Conservation (phyloP, 2,888 invertebrate species). For the Thymelicus lineola region DNA sequence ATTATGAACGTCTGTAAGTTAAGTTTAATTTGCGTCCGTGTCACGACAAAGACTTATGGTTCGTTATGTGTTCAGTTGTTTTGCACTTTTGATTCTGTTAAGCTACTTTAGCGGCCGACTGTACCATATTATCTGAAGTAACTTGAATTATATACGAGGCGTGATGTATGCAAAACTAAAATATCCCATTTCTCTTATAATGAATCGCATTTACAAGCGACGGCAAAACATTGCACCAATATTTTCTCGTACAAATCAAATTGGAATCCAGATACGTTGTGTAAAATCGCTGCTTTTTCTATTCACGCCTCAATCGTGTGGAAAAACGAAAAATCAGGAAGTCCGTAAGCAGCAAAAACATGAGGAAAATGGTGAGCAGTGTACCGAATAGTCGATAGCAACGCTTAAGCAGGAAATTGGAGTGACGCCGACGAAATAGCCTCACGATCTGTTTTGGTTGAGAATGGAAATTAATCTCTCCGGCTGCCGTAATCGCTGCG, state of each 20-base stretch:
- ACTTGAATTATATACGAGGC: not conserved
- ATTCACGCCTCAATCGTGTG: conserved; percentile 35
- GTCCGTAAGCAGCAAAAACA: conserved; percentile 36
- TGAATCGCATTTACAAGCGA: conserved; percentile 1
- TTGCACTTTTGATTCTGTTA: no score
- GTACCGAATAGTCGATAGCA: conserved; percentile 38
- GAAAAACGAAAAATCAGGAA: conserved; percentile 39
- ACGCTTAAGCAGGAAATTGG: conserved; percentile 69
- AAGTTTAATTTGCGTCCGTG: no score
- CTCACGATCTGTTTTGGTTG: conserved; percentile 75
- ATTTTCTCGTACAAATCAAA: conserved; percentile 17
- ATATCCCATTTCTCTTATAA: not conserved
- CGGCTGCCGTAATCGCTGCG: conserved; percentile 10
- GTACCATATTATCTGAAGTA: no score
- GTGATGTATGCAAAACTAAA: not conserved
- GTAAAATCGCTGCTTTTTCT: conserved; percentile 36
- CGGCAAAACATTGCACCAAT: conserved; percentile 4
- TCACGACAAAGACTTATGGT: no score
- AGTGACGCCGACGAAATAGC: conserved; percentile 71
- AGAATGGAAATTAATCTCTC: conserved; percentile 79
- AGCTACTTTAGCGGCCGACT: no score
- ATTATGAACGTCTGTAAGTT: no score
- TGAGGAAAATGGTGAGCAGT: conserved; percentile 36
- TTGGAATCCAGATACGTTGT: conserved; percentile 16
- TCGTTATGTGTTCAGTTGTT: no score